Conservation (phyloP, 1,140 invertebrate genomes). For the Sipha flava region DNA sequence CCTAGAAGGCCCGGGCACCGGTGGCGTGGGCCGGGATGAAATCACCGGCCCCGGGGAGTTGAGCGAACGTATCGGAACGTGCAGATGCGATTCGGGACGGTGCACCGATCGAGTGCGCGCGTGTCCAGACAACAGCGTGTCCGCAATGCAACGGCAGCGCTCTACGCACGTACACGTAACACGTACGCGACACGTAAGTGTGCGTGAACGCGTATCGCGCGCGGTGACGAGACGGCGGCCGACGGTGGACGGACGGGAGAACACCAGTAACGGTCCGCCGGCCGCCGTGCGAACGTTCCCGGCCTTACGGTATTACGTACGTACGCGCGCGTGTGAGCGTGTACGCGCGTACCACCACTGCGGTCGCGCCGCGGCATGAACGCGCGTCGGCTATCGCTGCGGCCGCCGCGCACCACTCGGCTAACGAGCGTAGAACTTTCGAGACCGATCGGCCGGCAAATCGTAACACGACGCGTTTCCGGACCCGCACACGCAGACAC, state of each 20-base stretch:
- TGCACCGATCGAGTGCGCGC: too few relatives aligned
- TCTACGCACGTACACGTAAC: not conserved
- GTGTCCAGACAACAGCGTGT: too few relatives aligned
- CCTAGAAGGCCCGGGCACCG: too few relatives aligned
- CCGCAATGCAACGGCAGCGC: too few relatives aligned
- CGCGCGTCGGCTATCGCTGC: not conserved
- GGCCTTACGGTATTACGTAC: not conserved
- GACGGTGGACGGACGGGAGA: not conserved
- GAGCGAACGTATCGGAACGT: too few relatives aligned
- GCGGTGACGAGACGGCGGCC: not conserved
- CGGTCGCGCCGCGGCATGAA: not conserved
- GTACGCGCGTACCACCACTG: not conserved
- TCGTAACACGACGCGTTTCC: too few relatives aligned
- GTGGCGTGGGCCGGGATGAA: too few relatives aligned
- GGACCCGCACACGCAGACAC: too few relatives aligned
- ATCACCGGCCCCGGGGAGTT: too few relatives aligned
- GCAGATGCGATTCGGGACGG: too few relatives aligned
- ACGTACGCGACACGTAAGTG: not conserved
- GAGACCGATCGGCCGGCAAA: not conserved
- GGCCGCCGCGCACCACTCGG: not conserved
- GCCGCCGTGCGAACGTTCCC: constrained; percentile 25
- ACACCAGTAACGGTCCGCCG: constrained; percentile 29
- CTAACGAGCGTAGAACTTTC: not conserved
- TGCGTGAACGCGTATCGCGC: too few relatives aligned
- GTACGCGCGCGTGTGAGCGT: too few relatives aligned